Evolutionary conservation across 1,140 invertebrate species (phyloP).

Genomic region (Coboldia fuscipes): DNA sequence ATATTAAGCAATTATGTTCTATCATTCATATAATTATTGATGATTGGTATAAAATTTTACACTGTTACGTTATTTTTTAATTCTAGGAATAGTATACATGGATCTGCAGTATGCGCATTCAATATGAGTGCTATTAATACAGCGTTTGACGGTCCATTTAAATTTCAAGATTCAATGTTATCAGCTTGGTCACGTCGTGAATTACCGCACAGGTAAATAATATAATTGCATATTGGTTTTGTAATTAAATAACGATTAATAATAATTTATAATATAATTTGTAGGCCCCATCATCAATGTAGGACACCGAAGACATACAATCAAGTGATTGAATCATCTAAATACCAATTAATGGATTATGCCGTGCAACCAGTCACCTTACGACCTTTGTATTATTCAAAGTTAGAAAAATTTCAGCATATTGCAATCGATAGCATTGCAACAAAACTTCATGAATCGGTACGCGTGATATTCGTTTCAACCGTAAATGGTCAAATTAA

Average conservation of each 20-base stretch:
- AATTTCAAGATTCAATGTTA: constrained; percentile 51
- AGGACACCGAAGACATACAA: constrained; percentile 16
- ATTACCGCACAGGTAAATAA: constrained; percentile 29
- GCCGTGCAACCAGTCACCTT: constrained; percentile 51
- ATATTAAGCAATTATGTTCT: neutral
- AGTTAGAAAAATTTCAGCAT: constrained; percentile 54
- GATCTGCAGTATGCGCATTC: constrained; percentile 85
- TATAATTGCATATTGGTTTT: constrained; percentile 37
- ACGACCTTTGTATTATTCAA: constrained; percentile 43
- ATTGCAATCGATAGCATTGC: constrained; percentile 55
- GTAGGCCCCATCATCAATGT: too few relatives aligned
- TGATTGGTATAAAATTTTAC: neutral
- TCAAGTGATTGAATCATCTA: constrained; percentile 40
- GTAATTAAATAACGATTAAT: too few relatives aligned
- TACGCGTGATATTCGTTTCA: constrained; percentile 59
- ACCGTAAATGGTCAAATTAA: constrained; percentile 52
- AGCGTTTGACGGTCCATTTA: constrained; percentile 75
- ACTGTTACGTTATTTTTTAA: neutral
- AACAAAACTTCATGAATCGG: constrained; percentile 36
- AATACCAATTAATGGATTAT: constrained; percentile 74
- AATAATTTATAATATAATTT: too few relatives aligned
- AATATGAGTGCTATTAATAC: constrained; percentile 62
- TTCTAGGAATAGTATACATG: constrained; percentile 67
- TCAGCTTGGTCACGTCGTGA: constrained; percentile 54
- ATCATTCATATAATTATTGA: neutral